Base-by-base conservation (phyloP, 2,797 vertebrate genomes). In the Chiloscyllium punctatum region DNA sequence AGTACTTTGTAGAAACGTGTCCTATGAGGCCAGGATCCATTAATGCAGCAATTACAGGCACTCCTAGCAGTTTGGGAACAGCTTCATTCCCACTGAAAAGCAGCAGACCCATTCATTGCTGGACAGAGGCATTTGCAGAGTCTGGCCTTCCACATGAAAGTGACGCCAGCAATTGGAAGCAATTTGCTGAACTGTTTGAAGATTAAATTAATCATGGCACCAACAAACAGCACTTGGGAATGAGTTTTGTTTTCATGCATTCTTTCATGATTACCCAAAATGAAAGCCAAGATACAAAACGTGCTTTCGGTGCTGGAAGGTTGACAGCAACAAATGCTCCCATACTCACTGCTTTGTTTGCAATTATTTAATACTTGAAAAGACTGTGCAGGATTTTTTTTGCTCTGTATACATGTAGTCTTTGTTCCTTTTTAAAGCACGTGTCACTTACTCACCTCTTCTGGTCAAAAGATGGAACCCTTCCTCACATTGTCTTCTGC, bases 161-260 rank as follows among this genome's bases (percentile, higher is more conserved):
- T 96, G 96, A 97, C 96, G 96, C 97, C 97, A 97, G 97, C 97
- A 97, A 98, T 98, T 97, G 98, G 97, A 98, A 97, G 97, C 97
- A 97, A 98, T 98, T 97, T 98, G 97, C 97, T 96, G 96, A 97
- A 97, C 97, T 97, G 97, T 98, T 98, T 98, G 98, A 98, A 96
- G 96, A 96, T 97, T 97, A 96, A 97, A 97, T 98, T 97, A 96
- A 97, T 98, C 97, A 97, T 96, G 96, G 97, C 97, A 97, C 97
- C 96, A 97, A 96, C 96, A 96, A 97, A 97, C 97, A 97, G 96
- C 96, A 97, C 97, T 98, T 98, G 97, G 98, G 97, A 98, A 98
- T 97, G 96, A 96, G 97, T 97, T 97, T 96, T 97, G 97, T 97
- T 97, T 98, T 97, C 97, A 97, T 97, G 96, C 97, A 98, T 98